These are phyloP conservation scores for Meteorus sp. DNA, from an alignment of 1,140 invertebrate species.

Conservation along the genomic window DNA sequence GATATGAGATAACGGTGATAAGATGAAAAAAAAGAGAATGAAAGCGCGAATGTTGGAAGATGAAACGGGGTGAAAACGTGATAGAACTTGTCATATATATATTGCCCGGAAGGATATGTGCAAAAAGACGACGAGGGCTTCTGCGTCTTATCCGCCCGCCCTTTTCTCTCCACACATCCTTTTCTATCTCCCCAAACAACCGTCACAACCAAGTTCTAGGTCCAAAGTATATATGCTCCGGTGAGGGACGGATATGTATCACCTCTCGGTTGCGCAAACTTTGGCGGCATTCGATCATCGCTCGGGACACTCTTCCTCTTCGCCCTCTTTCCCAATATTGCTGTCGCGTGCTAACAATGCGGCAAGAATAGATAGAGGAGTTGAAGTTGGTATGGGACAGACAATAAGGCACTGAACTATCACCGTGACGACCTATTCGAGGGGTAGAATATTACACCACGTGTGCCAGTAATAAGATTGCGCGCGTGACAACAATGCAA, in stretches of 20 bases:
- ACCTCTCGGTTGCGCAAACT: constrained; percentile 38
- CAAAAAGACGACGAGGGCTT: too few species aligned
- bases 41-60: too few species aligned
- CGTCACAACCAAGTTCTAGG: constrained; percentile 3
- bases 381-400: not conserved
- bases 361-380: constrained; percentile 13
- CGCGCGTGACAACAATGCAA: constrained; percentile 54
- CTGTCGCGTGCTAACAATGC: constrained; percentile 47
- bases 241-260: constrained; percentile 32
- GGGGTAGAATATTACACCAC: constrained; percentile 52
- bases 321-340: constrained; percentile 32
- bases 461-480: constrained; percentile 55
- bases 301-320: too few species aligned
- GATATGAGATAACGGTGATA: too few species aligned
- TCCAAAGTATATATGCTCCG: not conserved
- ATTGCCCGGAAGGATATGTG: too few species aligned
- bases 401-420: not conserved
- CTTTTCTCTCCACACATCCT: not conserved
- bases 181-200: not conserved
- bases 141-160: not conserved
- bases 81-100: too few species aligned
- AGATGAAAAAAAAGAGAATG: too few species aligned
- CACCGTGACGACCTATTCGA: not conserved
- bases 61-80: too few species aligned
- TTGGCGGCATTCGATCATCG: constrained; percentile 47